Conservation (phyloP, 2,888 invertebrate genomes). For the Folsomia manolachei region DNA sequence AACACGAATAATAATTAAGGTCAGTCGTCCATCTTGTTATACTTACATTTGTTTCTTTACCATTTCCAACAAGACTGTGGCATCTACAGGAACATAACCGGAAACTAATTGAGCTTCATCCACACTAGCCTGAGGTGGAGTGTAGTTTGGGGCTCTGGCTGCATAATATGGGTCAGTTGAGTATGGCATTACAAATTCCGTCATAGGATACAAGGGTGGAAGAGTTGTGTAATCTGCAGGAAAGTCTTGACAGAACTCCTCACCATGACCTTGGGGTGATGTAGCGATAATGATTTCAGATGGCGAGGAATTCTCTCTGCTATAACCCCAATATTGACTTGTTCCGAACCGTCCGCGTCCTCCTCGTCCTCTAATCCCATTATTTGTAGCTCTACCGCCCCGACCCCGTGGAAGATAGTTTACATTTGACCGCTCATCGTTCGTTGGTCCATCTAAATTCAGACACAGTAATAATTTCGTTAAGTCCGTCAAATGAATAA, state of each 20-base stretch:
- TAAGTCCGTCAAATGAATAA: neutral
- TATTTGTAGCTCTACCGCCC: slow-evolving; percentile 52
- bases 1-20: too few relatives aligned
- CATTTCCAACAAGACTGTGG: slow-evolving; percentile 16
- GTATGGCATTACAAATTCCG: slow-evolving; percentile 42
- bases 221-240: slow-evolving; percentile 39
- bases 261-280: slow-evolving; percentile 8
- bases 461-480: slow-evolving; percentile 11
- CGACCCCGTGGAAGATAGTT: slow-evolving; percentile 35
- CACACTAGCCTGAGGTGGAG: neutral
- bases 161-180: slow-evolving; percentile 11
- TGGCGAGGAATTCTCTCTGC: slow-evolving; percentile 52
- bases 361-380: slow-evolving; percentile 53
- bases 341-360: slow-evolving; percentile 53
- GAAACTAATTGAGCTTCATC: slow-evolving; percentile 17
- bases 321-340: slow-evolving; percentile 55
- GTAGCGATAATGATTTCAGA: neutral
- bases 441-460: slow-evolving; percentile 19
- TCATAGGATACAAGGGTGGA: slow-evolving; percentile 20
- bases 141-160: slow-evolving; percentile 13
- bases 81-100: slow-evolving; percentile 20
- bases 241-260: slow-evolving; percentile 33
- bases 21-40: slow-evolving; percentile 1
- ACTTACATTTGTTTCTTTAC: slow-evolving; percentile 44
- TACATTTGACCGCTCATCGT: neutral